Conservation (phyloP, 92 coral and sea anemone species). For the Phenganax subtilis region DNA sequence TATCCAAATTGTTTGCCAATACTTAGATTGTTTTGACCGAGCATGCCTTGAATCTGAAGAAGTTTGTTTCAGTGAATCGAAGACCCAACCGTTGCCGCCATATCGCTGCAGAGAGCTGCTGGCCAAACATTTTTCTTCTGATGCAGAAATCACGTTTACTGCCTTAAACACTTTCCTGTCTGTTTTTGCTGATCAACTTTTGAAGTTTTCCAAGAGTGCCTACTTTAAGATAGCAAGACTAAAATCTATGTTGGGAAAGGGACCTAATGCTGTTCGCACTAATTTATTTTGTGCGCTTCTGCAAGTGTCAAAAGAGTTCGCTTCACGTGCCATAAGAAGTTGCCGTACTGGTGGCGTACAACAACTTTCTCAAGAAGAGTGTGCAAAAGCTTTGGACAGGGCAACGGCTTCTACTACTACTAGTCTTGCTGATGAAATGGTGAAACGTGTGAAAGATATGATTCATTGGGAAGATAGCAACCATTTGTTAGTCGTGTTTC, state of each 20-base stretch:
- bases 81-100: constrained; percentile 50
- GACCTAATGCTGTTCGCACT: constrained; percentile 65
- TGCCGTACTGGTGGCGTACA: constrained; percentile 64
- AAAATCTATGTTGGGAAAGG: constrained; percentile 56
- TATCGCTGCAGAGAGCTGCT: constrained; percentile 57
- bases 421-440: constrained; percentile 66
- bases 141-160: constrained; percentile 66
- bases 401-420: constrained; percentile 32
- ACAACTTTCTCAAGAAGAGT: constrained; percentile 61
- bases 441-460: constrained; percentile 81
- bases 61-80: constrained; percentile 50
- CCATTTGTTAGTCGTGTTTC: constrained; percentile 75
- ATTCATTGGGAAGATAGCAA: constrained; percentile 92
- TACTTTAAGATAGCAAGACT: constrained; percentile 67
- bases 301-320: constrained; percentile 83
- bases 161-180: constrained; percentile 66
- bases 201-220: constrained; percentile 77
- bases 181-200: constrained; percentile 88
- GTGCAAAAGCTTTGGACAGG: constrained; percentile 54
- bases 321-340: constrained; percentile 76
- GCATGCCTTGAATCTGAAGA: constrained; percentile 68
- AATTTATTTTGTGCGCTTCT: constrained; percentile 77
- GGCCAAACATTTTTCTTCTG: constrained; percentile 58
- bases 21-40: constrained; percentile 59
- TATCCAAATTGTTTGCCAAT: constrained; percentile 90